Conservation (phyloP, 2,888 invertebrate species). For the Coecobrya sp. region DNA sequence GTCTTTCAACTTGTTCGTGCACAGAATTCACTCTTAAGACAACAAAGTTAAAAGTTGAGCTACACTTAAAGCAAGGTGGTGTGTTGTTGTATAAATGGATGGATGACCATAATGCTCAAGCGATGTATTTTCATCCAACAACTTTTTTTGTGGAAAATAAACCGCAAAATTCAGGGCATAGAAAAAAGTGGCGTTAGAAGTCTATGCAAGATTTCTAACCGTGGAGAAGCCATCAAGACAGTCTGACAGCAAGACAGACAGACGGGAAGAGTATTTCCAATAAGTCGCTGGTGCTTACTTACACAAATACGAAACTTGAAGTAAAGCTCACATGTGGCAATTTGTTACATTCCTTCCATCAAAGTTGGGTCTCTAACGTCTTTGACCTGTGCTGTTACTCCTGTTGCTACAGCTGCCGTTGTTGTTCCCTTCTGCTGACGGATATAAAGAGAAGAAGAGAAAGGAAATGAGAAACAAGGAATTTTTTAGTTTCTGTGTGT, state of each 20-base stretch:
- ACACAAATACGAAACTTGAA: background rate
- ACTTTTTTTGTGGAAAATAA: background rate
- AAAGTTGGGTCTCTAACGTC: background rate
- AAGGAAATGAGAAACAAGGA: slow-evolving; percentile 33
- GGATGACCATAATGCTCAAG: slow-evolving; percentile 13
- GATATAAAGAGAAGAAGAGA: background rate
- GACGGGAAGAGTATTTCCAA: too few species aligned
- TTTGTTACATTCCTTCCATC: slow-evolving; percentile 61
- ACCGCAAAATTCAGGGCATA: too few species aligned
- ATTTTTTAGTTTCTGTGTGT: background rate
- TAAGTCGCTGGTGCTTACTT: too few species aligned
- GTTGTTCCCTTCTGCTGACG: background rate
- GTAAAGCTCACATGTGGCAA: slow-evolving; percentile 45
- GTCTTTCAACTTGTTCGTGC: slow-evolving; percentile 68
- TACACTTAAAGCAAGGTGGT: slow-evolving; percentile 14
- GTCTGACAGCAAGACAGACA: too few species aligned
- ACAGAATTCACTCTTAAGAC: slow-evolving; percentile 47
- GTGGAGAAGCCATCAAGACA: background rate
- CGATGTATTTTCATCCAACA: background rate
- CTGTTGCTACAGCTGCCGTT: slow-evolving; percentile 36
- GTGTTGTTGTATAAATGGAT: slow-evolving; percentile 2
- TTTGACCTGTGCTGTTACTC: background rate
- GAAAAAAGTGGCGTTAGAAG: too few species aligned
- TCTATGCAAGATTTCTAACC: too few species aligned
- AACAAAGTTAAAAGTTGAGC: slow-evolving; percentile 28